Evolutionary conservation across 2,113 vertebrate species (phyloP), one percentile per base, ranked within the genome.

Genomic region (Carassius auratus): DNA sequence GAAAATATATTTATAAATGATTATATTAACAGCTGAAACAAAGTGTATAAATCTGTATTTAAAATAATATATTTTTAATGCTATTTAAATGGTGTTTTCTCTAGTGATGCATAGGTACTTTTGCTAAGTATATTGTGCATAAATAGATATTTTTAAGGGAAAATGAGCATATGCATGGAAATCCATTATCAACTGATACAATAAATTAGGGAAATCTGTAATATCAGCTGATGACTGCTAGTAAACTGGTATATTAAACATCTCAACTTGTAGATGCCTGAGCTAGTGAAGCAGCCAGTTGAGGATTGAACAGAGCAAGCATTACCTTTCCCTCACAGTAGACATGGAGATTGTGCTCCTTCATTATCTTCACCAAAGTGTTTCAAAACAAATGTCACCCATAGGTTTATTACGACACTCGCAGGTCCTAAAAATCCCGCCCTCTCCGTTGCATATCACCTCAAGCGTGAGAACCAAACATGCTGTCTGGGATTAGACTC

Each of bases 341-440:
- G 30, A 21, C 69, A 73, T 52, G 1, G 3, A 73, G 71, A 48
- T 42, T 45, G n/a, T 75, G 4, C 23, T 76, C 45, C 9, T 15
- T 76, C 15, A 76, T 76, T 76, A 55, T 10, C 15, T 19, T 52
- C 48, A 19, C 74, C n/a, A n/a, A n/a, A n/a, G n/a, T 79, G 57
- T 38, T 21, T 62, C 38, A 79, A 77, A 80, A 62, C 55, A 42
- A 76, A 26, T n/a, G 21, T 26, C 61, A 17, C 10, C 59, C 36
- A 45, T 17, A 26, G 45, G 57, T 64, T 80, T 64, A 80, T 64
- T 48, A 8, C 13, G 4, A 81, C 52, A 73, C 36, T 30, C 33
- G 5, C 66, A 30, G 50, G 57, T 73, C 69, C 83, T 66, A 71
- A 59, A 55, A 74, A 88, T 30, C 81, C 76, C 64, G 77, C 82